Evolutionary conservation across 2,113 vertebrate genomes (phyloP), one percentile per base, ranked within the genome.

Genomic region (Microcebus griseorufus): DNA sequence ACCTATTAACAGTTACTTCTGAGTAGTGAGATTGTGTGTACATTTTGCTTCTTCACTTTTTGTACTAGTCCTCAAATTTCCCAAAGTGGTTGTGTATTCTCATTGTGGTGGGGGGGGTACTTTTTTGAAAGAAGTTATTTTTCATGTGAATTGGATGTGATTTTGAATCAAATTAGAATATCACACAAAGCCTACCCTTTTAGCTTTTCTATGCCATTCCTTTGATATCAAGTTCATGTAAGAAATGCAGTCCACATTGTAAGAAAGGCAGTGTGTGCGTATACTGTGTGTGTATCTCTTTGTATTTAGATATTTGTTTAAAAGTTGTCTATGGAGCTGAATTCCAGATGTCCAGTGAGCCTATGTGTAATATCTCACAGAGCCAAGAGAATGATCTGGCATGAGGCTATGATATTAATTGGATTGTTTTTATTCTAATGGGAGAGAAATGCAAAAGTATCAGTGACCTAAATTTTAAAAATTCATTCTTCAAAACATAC

Each of bases 151-250:
- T 67, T 95, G 88, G 29, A 18, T 51, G 14, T 85, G 89, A 90
- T 94, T 96, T 96, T 84, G 37, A 90, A 94, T 93, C 55, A 83
- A 86, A 92, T 95, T 70, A 93, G 58, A 92, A 51, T 39, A 95
- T 65, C 70, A 94, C 4, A 89, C 64, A 89, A 53, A 95, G 5
- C 45, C 75, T 75, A 60, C 12, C 3, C 8, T 39, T 48, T 72
- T 53, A 65, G 20, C 64, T 60, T 17, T 82, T 88, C 51, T 93
- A 4, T 88, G 32, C 89, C n/a, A 90, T 90, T 69, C 88, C 82
- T 72, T 58, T 85, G 79, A 88, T 65, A 95, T 81, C 23, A 58
- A 55, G 1, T 86, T 94, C 55, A 60, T 12, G 1, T 34, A 39
- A 83, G 53, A 76, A 64, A 84, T 45, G 6, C 12, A 34, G 64